These are phyloP conservation scores for Bombus impatiens DNA, from an alignment of 1,140 invertebrate species.

Conservation along the genomic window DNA sequence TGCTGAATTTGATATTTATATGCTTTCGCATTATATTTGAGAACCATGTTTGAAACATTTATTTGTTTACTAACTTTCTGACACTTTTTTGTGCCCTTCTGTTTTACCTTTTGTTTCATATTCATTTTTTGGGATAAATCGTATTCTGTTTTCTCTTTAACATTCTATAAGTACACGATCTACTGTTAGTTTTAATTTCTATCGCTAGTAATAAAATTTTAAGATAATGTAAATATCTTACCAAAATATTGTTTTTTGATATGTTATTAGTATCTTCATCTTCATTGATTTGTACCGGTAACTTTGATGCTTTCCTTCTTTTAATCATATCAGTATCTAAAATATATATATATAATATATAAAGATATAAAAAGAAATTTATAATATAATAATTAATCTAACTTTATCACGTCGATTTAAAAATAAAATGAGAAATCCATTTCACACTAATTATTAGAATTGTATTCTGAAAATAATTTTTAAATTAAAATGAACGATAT, in stretches of 20 bases:
- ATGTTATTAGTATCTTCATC: background rate
- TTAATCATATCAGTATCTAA: background rate
- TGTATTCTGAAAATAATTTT: background rate
- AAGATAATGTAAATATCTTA: conserved; percentile 21
- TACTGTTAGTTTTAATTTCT: background rate
- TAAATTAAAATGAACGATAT: background rate
- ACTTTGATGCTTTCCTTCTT: background rate
- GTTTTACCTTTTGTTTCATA: background rate
- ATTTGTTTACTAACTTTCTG: background rate
- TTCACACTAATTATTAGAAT: background rate
- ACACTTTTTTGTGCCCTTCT: background rate
- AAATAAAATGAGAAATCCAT: background rate
- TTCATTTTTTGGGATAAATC: background rate
- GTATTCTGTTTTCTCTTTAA: background rate
- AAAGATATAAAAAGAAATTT: background rate
- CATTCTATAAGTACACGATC: background rate
- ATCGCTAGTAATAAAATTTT: background rate
- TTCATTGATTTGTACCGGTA: background rate
- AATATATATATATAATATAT: too few relatives aligned
- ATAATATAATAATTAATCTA: background rate
- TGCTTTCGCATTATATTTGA: background rate
- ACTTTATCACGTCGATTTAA: too few relatives aligned
- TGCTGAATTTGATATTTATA: conserved; percentile 21
- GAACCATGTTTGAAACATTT: background rate
- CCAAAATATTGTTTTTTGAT: background rate